These are phyloP conservation scores for Lynx canadensis DNA, from an alignment of 2,113 vertebrate genomes.

Conservation along the genomic window DNA sequence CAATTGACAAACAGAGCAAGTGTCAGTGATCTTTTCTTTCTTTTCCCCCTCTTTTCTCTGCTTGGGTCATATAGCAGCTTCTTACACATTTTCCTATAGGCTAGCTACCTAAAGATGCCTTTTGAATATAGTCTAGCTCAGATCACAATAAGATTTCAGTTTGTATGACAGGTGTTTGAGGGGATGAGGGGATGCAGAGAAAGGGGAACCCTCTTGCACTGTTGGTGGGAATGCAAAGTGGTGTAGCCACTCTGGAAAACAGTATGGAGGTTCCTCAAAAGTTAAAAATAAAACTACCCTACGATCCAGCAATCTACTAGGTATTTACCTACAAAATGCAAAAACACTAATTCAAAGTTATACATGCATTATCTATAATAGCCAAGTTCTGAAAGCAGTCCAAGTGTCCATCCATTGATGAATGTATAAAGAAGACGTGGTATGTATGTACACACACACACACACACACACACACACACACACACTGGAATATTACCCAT, in stretches of 20 bases:
- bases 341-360: neutral
- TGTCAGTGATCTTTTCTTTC: neutral
- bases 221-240: neutral
- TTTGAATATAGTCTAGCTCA: neutral
- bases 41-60: neutral
- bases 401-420: neutral
- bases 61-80: neutral
- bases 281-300: neutral
- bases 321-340: neutral
- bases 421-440: neutral
- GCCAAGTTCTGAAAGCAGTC: neutral
- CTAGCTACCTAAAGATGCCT: neutral
- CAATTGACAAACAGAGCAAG: neutral
- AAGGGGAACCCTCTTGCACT: neutral
- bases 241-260: neutral
- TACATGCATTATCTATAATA: neutral
- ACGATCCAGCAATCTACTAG: neutral
- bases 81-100: neutral
- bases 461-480: neutral
- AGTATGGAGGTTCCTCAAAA: neutral
- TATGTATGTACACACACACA: neutral
- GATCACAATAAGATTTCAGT: neutral
- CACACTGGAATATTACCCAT: neutral
- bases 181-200: neutral
- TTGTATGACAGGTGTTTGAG: neutral